Conservation (phyloP, 1,140 invertebrate species). For the Diploscapter pachys region DNA sequence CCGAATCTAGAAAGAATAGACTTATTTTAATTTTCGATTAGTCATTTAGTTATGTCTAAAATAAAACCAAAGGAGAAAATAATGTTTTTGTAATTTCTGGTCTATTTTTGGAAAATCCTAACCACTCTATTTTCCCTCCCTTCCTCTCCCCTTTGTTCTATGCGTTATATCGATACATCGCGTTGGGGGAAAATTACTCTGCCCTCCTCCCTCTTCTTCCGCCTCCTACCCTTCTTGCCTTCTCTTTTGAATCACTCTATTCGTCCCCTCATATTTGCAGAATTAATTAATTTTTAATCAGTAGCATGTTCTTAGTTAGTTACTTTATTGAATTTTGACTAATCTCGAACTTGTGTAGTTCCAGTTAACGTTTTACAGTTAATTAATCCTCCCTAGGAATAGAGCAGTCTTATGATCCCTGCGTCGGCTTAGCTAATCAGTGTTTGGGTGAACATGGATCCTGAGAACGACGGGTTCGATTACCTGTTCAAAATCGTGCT, state of each 20-base stretch:
- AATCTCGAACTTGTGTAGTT: background rate
- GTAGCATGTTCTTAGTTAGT: background rate
- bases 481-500: constrained; percentile 77
- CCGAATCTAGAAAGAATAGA: too few relatives aligned
- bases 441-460: constrained; percentile 36
- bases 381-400: background rate
- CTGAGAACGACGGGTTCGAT: constrained; percentile 52
- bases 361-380: constrained; percentile 3
- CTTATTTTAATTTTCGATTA: background rate
- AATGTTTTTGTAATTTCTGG: background rate
- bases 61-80: background rate
- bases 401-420: too few relatives aligned
- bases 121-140: background rate
- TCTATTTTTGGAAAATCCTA: background rate
- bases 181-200: too few relatives aligned
- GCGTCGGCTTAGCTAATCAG: too few relatives aligned
- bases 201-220: too few relatives aligned
- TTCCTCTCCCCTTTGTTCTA: too few relatives aligned
- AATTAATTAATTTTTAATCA: background rate
- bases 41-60: background rate
- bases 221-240: too few relatives aligned
- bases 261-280: background rate
- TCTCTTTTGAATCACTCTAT: too few relatives aligned
- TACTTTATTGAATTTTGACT: constrained; percentile 14
- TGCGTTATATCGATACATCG: too few relatives aligned